Evolutionary conservation across 2,888 invertebrate species (phyloP).

Genomic region (Fragum sueziense): DNA sequence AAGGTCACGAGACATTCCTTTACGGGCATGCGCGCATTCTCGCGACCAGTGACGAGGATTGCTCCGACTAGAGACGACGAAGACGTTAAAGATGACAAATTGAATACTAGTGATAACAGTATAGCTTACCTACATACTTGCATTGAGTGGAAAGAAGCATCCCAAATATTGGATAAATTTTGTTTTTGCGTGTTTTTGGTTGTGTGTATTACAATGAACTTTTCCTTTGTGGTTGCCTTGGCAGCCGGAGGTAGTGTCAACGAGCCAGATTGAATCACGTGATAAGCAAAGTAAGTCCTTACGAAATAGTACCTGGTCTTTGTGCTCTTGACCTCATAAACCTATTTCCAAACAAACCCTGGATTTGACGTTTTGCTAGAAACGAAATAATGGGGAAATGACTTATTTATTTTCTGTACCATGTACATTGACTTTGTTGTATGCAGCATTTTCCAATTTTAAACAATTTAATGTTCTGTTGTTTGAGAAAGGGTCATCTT

Average conservation of each 20-base stretch:
- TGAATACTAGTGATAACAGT: background rate
- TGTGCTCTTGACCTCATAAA: too few species aligned
- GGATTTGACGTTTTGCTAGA: too few species aligned
- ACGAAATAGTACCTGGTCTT: too few species aligned
- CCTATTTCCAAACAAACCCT: too few species aligned
- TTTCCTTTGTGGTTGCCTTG: slow-evolving; percentile 36
- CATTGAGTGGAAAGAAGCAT: slow-evolving; percentile 22
- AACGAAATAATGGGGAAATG: too few species aligned
- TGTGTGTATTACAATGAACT: slow-evolving; percentile 25
- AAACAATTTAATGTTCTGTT: too few species aligned
- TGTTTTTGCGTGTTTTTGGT: slow-evolving; percentile 34
- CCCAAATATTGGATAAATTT: slow-evolving; percentile 30
- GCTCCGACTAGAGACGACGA: background rate
- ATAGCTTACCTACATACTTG: background rate
- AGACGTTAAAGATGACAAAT: background rate
- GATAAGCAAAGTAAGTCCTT: too few species aligned
- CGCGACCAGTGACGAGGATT: background rate
- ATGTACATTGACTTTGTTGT: too few species aligned
- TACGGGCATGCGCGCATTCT: background rate
- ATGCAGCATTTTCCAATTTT: too few species aligned
- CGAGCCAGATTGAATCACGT: slow-evolving; percentile 6
- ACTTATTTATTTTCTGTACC: too few species aligned
- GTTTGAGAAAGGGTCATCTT: too few species aligned
- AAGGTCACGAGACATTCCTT: slow-evolving; percentile 20
- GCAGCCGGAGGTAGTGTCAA: slow-evolving; percentile 19